Base-by-base conservation (phyloP, 2,888 invertebrate species). In the Alloscopus bannaensis region DNA sequence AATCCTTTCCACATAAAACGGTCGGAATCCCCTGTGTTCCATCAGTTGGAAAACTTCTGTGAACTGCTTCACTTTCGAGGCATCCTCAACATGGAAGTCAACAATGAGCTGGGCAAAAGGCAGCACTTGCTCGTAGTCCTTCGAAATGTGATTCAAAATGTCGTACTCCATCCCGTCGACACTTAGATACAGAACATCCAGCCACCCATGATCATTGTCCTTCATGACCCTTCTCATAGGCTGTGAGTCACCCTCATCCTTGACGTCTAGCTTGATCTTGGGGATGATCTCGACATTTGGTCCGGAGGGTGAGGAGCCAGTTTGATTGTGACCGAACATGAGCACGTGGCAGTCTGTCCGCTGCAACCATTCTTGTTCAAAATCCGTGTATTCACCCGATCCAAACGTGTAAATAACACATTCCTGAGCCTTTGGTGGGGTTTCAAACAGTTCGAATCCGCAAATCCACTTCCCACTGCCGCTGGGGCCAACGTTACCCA, bases 71-170 rank as follows among this genome's bases (percentile, higher is more conserved):
- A 47, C 0, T 0, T 24, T n/a, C 3, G 3, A 8, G 26, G 1
- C 28, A 45, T 24, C 8, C 3, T 20, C 4, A 1, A 52, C 4
- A 40, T 42, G 26, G 29, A 77, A 52, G 3, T 40, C 57, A 0
- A 77, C 40, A 28, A 69, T 52, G 22, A 77, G 29, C 36, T 77
- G 77, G 1, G 59, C 77, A 64, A 77, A 77, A 0, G 77, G 77
- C 6, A 77, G 45, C 26, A 69, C 62, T 20, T 59, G 2, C 47
- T 70, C 40, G 28, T 29, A 64, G 11, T 77, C 70, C 18, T 52
- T 2, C 3, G 70, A 2, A 28, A 77, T 20, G 16, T 62, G 62
- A 13, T 52, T n/a, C 24, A 76, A 29, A 47, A 76, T 42, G 1
- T 11, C 8, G 24, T 31, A 69, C 36, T 60, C 42, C 2, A 13